Base-by-base conservation (phyloP, 2,113 vertebrate genomes). In the Perca flavescens region DNA sequence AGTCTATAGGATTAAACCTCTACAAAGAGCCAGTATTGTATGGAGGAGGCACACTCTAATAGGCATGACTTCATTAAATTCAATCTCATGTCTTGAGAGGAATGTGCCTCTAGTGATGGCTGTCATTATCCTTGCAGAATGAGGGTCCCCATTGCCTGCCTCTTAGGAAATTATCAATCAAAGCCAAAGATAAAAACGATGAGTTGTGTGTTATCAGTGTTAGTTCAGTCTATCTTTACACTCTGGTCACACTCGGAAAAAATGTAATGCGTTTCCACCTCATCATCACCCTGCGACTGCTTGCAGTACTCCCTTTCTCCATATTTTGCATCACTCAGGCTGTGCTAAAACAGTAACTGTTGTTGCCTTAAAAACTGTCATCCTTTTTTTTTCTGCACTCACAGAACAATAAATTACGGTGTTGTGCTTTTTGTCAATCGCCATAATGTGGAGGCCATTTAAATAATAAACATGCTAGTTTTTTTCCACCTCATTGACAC, bases 51-150 rank as follows among this genome's bases (percentile, higher is more conserved):
- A n/a, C 54, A 5, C 56, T 70, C 58, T 92, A 90, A 94, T 69
- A 85, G 72, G 85, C 90, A 47, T 93, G 90, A 92, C 92, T 86
- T 90, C 88, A 92, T 94, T 93, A 89, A 89, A 93, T 87, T 76
- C 73, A 87, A 74, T 90, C 88, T 83, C 73, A 36, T 74, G 82
- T 89, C 76, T 67, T 46, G 58, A 82, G 86, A 85, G 80, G 65
- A 90, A 76, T 78, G 77, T 76, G 78, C 87, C 78, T 46, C 22
- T 46, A 81, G 80, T 66, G 79, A 86, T 77, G 79, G 61, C 77
- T 80, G 57, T 64, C 40, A 62, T 84, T 79, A 84, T 87, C 71
- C 53, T 60, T 54, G 1, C 72, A 71, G 56, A 87, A 75, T 83
- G 63, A 57, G 56, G 58, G 80, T 64, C 52, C 65, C 72, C 61